phyloP scores from a whole-genome alignment of 2,797 vertebrate species.

The Synaphobranchus kaupii region DNA sequence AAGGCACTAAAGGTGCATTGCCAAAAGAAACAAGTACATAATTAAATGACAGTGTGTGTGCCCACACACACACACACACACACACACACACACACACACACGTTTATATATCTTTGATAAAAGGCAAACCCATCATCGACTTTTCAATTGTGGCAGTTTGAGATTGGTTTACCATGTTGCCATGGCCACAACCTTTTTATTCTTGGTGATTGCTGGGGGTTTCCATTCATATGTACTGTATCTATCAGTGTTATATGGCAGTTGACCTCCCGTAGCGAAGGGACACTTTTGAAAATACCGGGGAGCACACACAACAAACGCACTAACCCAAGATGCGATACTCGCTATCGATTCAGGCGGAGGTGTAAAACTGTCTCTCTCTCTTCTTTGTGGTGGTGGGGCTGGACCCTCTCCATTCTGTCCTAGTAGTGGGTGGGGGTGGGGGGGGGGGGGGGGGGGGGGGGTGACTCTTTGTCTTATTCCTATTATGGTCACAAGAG shows the following conservation, averaged over 20 bases:
- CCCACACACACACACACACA: slow-evolving; percentile 24
- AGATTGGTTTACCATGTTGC: neutral
- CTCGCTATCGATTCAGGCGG: neutral
- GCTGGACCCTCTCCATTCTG: neutral
- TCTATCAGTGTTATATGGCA: neutral
- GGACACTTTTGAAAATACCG: neutral
- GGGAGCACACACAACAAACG: neutral
- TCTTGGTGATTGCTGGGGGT: neutral
- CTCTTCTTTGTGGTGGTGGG: neutral
- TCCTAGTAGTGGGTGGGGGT: neutral
- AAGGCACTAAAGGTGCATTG: neutral
- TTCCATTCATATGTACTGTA: neutral
- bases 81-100: neutral
- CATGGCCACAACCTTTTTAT: neutral
- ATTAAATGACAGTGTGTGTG: neutral
- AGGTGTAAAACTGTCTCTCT: neutral
- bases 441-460: neutral
- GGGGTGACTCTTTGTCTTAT: neutral
- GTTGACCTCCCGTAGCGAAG: neutral
- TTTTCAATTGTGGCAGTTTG: neutral
- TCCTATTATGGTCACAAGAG: neutral
- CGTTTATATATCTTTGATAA: neutral
- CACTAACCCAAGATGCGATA: neutral
- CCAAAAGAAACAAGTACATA: neutral
- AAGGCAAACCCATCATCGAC: neutral